Evolutionary conservation across 2,113 vertebrate genomes (phyloP), one percentile per base, ranked within the genome.

Genomic region (Nicator chloris): DNA sequence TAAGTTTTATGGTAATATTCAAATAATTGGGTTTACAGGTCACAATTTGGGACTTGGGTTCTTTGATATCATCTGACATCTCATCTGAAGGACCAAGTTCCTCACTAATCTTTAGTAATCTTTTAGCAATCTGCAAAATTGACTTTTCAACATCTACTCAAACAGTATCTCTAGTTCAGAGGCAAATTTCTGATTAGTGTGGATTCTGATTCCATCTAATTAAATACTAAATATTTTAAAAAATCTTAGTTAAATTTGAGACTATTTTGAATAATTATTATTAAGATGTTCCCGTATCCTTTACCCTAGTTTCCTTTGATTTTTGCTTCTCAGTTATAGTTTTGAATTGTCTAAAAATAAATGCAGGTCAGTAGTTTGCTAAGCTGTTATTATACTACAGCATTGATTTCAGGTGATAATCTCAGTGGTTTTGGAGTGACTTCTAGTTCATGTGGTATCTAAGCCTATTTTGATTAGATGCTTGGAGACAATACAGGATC

Each of bases 361-460:
- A 79, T 47, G 28, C 45, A 78, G 59, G 30, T 93, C 63, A 96
- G 68, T 79, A 88, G 82, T 72, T 79, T 89, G 24, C 50, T 72
- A 77, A 75, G 13, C 12, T 83, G 31, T 78, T 73, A n/a, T 87
- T 95, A 42, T 70, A 84, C 56, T 81, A 31, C 51, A 92, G 27
- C 68, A 66, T 24, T 85, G 79, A 83, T 87, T 96, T 63, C 80
- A 82, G 26, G 26, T 87, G 69, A 71, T 84, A 88, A 77, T 89
- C 56, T 84, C 83, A 57, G 28, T 69, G 30, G 19, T 56, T 91
- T 95, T 92, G 82, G 53, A 82, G 63, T 61, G 76, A 70, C 31
- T 94, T 93, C 45, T 94, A 83, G 90, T 83, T 96, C 70, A 86
- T 66, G 28, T 40, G 92, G 26, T 69, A 72, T 40, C 27, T 92